These are phyloP conservation scores for Seira musarum DNA, from an alignment of 2,888 invertebrate genomes.

Conservation along the genomic window DNA sequence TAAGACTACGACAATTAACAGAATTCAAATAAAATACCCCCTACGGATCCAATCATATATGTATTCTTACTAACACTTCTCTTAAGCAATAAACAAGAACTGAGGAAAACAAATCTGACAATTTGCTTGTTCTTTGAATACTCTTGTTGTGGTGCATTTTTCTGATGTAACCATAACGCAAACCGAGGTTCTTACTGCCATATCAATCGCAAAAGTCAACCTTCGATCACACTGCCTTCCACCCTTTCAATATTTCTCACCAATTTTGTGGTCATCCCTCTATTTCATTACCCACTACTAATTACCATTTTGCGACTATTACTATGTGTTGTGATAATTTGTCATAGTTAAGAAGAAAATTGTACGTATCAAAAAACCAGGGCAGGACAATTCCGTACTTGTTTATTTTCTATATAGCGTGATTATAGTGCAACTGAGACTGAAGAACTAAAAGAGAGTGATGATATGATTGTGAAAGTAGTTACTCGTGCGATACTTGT, in stretches of 20 bases:
- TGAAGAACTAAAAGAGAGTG: neutral
- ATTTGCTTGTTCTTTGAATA: too few relatives aligned
- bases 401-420: neutral
- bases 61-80: too few relatives aligned
- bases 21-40: too few relatives aligned
- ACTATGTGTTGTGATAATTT: too few relatives aligned
- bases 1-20: too few relatives aligned
- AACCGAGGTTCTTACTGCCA: neutral
- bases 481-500: too few relatives aligned
- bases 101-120: too few relatives aligned
- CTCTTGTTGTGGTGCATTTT: too few relatives aligned
- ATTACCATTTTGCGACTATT: too few relatives aligned
- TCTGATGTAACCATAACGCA: too few relatives aligned
- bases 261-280: constrained; percentile 8
- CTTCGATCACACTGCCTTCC: neutral
- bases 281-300: neutral
- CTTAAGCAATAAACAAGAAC: too few relatives aligned
- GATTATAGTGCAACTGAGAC: constrained; percentile 33
- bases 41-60: too few relatives aligned
- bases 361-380: neutral
- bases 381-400: constrained; percentile 19
- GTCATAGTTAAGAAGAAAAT: neutral
- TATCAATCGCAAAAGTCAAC: neutral
- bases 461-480: constrained; percentile 6
- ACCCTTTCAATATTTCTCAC: neutral